These are phyloP conservation scores for Podarcis muralis DNA, from an alignment of 2,113 vertebrate species.

Conservation along the genomic window DNA sequence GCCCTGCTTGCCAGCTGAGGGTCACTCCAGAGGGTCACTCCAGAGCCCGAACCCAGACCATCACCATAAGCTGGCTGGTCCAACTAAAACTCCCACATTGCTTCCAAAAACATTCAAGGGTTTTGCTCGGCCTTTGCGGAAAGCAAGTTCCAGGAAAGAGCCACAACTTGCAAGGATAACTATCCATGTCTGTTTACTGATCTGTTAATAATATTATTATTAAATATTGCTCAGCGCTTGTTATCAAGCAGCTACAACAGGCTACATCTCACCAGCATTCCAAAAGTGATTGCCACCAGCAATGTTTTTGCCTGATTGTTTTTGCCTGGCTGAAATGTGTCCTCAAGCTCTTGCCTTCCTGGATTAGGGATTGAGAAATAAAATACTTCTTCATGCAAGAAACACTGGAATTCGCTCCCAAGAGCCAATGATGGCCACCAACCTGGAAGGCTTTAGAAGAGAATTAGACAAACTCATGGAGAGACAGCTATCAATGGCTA, in stretches of 20 bases:
- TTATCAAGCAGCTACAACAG: background rate
- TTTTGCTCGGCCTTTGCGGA: background rate
- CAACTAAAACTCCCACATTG: background rate
- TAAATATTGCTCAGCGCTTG: background rate
- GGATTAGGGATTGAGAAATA: too few relatives aligned
- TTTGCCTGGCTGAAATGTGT: too few relatives aligned
- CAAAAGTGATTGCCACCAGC: background rate
- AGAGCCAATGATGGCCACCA: too few relatives aligned
- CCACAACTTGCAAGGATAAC: background rate
- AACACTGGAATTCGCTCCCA: too few relatives aligned
- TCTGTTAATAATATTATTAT: background rate
- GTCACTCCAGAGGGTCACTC: background rate
- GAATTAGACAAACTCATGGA: too few relatives aligned
- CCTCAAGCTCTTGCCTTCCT: too few relatives aligned
- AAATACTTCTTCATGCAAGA: too few relatives aligned
- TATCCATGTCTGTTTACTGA: background rate
- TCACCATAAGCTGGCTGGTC: background rate
- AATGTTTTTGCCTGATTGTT: too few relatives aligned
- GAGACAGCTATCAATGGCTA: too few relatives aligned
- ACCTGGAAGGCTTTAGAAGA: too few relatives aligned
- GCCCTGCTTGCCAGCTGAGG: background rate
- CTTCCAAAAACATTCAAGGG: background rate
- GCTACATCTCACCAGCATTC: background rate
- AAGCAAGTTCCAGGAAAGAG: background rate
- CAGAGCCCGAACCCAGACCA: background rate